Conservation (phyloP, 1,140 invertebrate genomes). For the Drosophila pandora region DNA sequence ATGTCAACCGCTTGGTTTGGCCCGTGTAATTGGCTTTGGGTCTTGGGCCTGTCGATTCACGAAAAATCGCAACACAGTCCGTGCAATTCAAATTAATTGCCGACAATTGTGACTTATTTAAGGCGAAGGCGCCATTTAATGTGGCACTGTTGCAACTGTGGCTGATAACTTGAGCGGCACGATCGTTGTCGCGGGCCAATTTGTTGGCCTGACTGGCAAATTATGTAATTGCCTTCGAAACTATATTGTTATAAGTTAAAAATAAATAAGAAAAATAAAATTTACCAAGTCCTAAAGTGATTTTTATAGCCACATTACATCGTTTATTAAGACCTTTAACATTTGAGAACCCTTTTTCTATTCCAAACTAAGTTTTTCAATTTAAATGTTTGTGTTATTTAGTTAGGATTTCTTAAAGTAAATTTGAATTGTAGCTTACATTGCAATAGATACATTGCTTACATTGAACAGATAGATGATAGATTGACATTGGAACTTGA, state of each 20-base stretch:
- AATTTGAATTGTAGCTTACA: no score
- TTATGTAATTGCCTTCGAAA: constrained; percentile 40
- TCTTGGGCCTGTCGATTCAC: constrained; percentile 52
- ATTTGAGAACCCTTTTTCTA: no score
- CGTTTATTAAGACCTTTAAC: no score
- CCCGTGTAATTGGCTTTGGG: constrained; percentile 66
- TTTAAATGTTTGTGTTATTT: no score
- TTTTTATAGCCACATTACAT: no score
- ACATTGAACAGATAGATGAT: no score
- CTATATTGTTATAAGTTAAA: neutral
- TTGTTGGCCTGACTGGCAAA: neutral
- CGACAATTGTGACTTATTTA: constrained; percentile 71
- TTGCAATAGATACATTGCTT: no score
- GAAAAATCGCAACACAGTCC: constrained; percentile 65
- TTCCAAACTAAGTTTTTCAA: no score
- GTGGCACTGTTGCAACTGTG: constrained; percentile 6
- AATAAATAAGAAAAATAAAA: neutral
- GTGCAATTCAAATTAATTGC: constrained; percentile 81
- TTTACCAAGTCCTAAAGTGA: no score
- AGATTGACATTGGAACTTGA: no score
- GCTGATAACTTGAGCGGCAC: constrained; percentile 34
- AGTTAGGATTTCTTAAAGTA: neutral
- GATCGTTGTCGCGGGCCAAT: constrained; percentile 21
- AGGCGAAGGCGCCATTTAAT: constrained; percentile 73
- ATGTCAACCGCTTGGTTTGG: constrained; percentile 57